Percentiles rank a stretch among this genome's conserved stretches.
phyloP scores from a whole-genome alignment of 2,113 vertebrate species.

The Tachycineta bicolor region DNA sequence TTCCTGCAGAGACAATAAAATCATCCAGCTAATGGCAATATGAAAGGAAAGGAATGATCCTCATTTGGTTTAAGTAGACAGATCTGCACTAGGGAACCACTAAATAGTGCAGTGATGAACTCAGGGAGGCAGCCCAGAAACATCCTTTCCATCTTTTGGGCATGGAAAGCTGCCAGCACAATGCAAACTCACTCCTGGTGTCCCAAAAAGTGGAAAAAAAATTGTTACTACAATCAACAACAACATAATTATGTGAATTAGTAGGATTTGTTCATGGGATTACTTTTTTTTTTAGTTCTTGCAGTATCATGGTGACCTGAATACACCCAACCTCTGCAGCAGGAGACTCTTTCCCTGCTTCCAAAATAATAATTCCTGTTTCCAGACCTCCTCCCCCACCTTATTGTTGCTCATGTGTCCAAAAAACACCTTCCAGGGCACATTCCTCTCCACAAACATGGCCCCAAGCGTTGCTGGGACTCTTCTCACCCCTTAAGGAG shows the following conservation, averaged over 20 bases:
- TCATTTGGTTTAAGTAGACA: not conserved
- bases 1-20: not conserved
- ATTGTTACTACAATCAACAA: accelerated
- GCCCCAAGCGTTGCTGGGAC: accelerated
- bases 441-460: not conserved
- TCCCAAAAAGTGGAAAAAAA: not conserved
- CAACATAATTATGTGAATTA: not conserved
- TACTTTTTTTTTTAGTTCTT: not conserved
- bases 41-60: not conserved
- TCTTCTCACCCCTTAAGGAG: not conserved
- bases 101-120: not conserved
- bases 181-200: not conserved
- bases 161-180: not conserved
- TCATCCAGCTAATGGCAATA: not conserved
- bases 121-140: not conserved
- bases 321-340: not conserved
- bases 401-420: not conserved
- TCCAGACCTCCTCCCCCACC: not conserved
- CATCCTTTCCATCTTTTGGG: not conserved
- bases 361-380: not conserved
- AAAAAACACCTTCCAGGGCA: not conserved
- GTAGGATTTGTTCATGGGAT: not conserved
- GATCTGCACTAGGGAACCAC: not conserved
- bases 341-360: not conserved
- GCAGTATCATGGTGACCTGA: not conserved